phyloP scores from a whole-genome alignment of 2,888 invertebrate species.

The Lepidonotus clava region DNA sequence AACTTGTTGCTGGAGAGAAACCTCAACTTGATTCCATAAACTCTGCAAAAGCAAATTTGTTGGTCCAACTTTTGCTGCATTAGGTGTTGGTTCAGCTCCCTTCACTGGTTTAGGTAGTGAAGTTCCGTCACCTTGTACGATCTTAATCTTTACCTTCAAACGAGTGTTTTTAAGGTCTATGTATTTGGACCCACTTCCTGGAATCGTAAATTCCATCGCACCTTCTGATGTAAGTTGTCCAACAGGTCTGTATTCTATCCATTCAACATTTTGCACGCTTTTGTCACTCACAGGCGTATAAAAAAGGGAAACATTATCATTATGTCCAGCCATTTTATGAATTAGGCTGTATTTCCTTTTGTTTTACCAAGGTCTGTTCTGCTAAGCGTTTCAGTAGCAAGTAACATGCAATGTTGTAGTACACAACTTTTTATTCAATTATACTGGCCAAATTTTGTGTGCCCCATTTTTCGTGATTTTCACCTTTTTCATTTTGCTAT shows the following conservation, averaged over 20 bases:
- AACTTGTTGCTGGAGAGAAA: not conserved
- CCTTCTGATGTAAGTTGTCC: not conserved
- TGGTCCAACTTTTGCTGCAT: not conserved
- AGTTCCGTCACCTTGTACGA: not conserved
- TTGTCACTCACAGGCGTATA: not conserved
- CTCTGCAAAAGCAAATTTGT: not conserved
- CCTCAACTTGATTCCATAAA: slow-evolving; percentile 21
- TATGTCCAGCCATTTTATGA: not conserved
- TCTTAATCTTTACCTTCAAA: not conserved
- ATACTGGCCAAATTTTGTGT: too few species aligned
- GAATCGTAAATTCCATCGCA: slow-evolving; percentile 9
- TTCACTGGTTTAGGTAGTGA: not conserved
- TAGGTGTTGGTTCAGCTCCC: not conserved
- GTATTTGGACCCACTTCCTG: not conserved
- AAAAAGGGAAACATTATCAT: not conserved
- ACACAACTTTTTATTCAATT: too few species aligned
- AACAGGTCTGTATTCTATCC: not conserved
- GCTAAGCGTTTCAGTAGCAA: too few species aligned
- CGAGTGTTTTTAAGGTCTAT: not conserved
- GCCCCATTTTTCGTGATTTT: too few species aligned
- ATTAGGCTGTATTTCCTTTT: not conserved
- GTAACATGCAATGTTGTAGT: too few species aligned
- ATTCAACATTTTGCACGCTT: not conserved
- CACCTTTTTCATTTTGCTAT: too few species aligned
- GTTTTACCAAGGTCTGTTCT: too few species aligned